phyloP scores from a whole-genome alignment of 2,113 vertebrate genomes.

The Halichoeres trimaculatus region DNA sequence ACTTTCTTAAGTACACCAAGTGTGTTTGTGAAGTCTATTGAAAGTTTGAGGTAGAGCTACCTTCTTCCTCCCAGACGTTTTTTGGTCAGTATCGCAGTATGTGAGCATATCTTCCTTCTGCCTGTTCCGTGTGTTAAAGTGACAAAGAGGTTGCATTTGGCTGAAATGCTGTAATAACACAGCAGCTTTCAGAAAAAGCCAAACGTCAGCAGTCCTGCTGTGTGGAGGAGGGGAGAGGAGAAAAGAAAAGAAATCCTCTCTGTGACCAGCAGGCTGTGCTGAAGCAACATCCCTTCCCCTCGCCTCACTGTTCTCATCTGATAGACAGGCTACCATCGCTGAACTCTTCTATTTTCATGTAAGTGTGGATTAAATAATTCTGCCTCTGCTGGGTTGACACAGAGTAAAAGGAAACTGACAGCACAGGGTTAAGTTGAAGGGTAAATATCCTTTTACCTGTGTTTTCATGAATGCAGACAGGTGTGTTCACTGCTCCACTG shows the following conservation, averaged over 20 bases:
- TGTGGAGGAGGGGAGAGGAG: constrained; percentile 49
- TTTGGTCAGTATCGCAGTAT: not conserved
- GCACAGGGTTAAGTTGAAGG: constrained; percentile 59
- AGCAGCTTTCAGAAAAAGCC: constrained; percentile 42
- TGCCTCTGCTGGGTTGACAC: constrained; percentile 42
- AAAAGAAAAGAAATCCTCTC: constrained; percentile 14
- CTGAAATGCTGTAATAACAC: constrained; percentile 27
- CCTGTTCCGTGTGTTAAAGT: not conserved
- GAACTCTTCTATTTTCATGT: constrained; percentile 21
- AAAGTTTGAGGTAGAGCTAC: not conserved
- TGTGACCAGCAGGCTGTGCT: constrained; percentile 81
- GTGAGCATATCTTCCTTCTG: not conserved
- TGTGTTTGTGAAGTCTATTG: not conserved
- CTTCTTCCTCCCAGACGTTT: too few species aligned
- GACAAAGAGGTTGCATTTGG: not conserved
- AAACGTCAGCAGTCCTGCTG: constrained; percentile 50
- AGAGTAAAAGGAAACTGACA: constrained; percentile 52
- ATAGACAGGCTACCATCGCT: constrained; percentile 6
- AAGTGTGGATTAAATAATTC: constrained; percentile 54
- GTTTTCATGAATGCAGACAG: constrained; percentile 41
- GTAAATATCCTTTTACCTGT: constrained; percentile 61
- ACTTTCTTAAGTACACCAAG: not conserved
- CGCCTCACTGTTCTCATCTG: not conserved
- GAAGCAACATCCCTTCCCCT: constrained; percentile 61
- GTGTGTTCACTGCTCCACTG: constrained; percentile 40